phyloP scores from a whole-genome alignment of 2,888 invertebrate genomes.

The Eilema griseolum region DNA sequence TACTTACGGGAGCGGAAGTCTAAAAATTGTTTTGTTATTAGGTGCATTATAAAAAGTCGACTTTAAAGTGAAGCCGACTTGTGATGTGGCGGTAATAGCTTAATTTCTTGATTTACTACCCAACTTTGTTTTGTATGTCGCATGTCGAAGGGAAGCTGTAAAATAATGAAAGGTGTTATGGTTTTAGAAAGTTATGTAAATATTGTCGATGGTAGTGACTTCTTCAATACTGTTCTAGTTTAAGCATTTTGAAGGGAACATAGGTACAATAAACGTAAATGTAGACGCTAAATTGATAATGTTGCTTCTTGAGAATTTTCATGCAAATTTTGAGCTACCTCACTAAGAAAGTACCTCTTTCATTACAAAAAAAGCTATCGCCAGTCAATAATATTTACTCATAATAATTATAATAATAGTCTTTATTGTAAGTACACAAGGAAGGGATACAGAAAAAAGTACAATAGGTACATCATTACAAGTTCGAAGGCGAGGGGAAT shows the following conservation, averaged over 20 bases:
- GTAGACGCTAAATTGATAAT: not conserved
- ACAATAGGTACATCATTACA: too few relatives aligned
- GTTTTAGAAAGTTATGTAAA: slow-evolving; percentile 33
- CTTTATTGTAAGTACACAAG: too few relatives aligned
- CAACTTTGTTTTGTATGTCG: slow-evolving; percentile 55
- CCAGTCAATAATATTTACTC: not conserved
- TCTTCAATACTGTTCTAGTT: slow-evolving; percentile 26
- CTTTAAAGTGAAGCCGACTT: slow-evolving; percentile 56
- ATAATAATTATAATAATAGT: too few relatives aligned
- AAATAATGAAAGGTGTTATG: slow-evolving; percentile 50
- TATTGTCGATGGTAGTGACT: slow-evolving; percentile 32
- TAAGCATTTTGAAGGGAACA: slow-evolving; percentile 19
- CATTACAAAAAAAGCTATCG: too few relatives aligned
- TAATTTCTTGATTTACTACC: slow-evolving; percentile 72
- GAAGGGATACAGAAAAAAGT: too few relatives aligned
- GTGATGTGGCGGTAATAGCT: slow-evolving; percentile 64
- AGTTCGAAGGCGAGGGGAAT: not conserved
- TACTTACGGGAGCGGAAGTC: slow-evolving; percentile 58
- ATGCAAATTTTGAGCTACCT: too few relatives aligned
- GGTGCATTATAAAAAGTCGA: slow-evolving; percentile 59
- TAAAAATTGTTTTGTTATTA: slow-evolving; percentile 66
- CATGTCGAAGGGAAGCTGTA: slow-evolving; percentile 55
- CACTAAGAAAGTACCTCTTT: too few relatives aligned
- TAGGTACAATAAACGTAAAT: not conserved
- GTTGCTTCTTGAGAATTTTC: too few relatives aligned